Evolutionary conservation across 2,113 vertebrate genomes (phyloP).

Genomic region (Meleagris gallopavo): DNA sequence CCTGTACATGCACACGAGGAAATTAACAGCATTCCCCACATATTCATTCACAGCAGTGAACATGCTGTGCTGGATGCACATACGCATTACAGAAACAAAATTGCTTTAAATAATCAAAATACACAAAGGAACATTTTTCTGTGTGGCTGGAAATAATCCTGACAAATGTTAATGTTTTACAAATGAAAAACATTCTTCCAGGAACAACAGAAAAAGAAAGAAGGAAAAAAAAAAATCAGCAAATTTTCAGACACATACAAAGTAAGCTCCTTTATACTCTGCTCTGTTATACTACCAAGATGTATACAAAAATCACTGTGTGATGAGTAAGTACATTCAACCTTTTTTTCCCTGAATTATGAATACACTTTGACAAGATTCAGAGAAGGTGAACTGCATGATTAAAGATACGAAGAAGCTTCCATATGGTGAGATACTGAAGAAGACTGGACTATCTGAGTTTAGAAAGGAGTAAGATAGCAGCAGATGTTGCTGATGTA

Average conservation of each 20-base stretch:
- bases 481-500: slow-evolving; percentile 41
- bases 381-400: slow-evolving; percentile 21
- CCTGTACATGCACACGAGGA: slow-evolving; percentile 66
- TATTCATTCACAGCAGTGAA: slow-evolving; percentile 71
- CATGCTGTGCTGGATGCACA: slow-evolving; percentile 72
- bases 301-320: slow-evolving; percentile 42
- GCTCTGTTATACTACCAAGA: background rate
- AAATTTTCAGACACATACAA: background rate
- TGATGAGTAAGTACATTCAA: slow-evolving; percentile 27
- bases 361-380: slow-evolving; percentile 5
- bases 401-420: slow-evolving; percentile 40
- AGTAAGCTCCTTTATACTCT: background rate
- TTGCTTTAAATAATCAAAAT: slow-evolving; percentile 82
- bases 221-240: background rate
- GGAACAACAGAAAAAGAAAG: slow-evolving; percentile 45
- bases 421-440: slow-evolving; percentile 39
- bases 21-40: slow-evolving; percentile 73
- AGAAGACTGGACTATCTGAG: background rate
- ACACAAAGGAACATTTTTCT: slow-evolving; percentile 79
- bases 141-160: slow-evolving; percentile 78
- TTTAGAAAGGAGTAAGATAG: slow-evolving; percentile 13
- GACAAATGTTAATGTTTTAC: slow-evolving; percentile 76
- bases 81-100: slow-evolving; percentile 76
- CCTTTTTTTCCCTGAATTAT: background rate
- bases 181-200: slow-evolving; percentile 78